Base-by-base conservation (phyloP, 1,140 invertebrate species). In the Condylostylus longicornis region DNA sequence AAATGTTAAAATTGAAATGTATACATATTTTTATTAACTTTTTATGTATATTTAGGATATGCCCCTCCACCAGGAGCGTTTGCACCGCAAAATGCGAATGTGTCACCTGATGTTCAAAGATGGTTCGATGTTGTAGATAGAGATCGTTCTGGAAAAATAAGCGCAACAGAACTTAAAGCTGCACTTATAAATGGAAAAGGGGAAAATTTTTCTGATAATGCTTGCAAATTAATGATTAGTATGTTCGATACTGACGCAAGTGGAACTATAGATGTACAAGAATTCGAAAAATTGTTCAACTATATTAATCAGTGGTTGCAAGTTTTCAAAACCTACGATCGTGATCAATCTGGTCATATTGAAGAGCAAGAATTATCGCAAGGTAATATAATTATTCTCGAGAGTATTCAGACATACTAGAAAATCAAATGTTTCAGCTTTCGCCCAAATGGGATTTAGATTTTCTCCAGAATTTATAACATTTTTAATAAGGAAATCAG, bases 211-310 rank as follows among this genome's bases (percentile, higher is more conserved):
- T 87, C 83, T 28, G 75, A 83, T 40, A 77, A 74, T 43, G 81
- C 83, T 21, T 90, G 85, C 58, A 74, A 74, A 43, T 63, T 91
- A n/a, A 89, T 93, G 83, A 87, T 91, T 50, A 77, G 82, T 83
- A 85, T 93, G 82, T 93, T 91, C 70, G 86, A 90, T 57, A 72
- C 72, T 46, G 80, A 88, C 53, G 72, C 76, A 45, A 77, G 68
- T 43, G 86, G 85, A n/a, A 78, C 77, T n/a, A 89, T 94, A 46
- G 82, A 87, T 58, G 37, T 89, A 1, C 67, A 73, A 47, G 85
- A 90, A 63, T 94, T 93, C 58, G 77, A 82, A 50, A 77, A 82
- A 46, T 63, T 94, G 7, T 94, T 82, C 62, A 80, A 75, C 33
- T 94, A 90, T 51, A 79, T 93, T 22, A 88, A 88, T 53, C 75